Percentiles rank a stretch among this genome's conserved stretches.
Conservation (phyloP, 2,888 invertebrate genomes). For the Mythimna albipuncta region DNA sequence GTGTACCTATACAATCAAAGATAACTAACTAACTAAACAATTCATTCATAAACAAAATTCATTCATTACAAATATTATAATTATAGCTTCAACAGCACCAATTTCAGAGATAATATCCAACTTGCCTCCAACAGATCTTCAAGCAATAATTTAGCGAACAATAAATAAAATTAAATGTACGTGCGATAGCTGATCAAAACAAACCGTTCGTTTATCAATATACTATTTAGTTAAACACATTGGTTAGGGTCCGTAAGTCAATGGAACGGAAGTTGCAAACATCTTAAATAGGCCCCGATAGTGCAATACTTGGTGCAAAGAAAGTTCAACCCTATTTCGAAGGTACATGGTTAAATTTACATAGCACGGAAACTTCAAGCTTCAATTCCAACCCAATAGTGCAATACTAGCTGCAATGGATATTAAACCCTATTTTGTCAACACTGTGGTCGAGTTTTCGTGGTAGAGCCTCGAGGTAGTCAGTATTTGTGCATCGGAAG, state of each 20-base stretch:
- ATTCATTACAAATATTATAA: not conserved
- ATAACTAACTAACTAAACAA: not conserved
- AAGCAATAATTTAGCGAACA: slow-evolving; percentile 17
- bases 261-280: slow-evolving; percentile 80
- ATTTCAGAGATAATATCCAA: slow-evolving; percentile 5
- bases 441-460: not conserved
- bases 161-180: slow-evolving; percentile 34
- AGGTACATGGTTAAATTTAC: not conserved
- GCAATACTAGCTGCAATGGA: slow-evolving; percentile 15
- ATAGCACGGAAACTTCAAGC: slow-evolving; percentile 78
- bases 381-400: slow-evolving; percentile 61
- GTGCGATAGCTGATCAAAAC: slow-evolving; percentile 28
- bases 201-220: slow-evolving; percentile 36
- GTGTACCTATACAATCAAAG: no score
- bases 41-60: slow-evolving; percentile 15
- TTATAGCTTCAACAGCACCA: not conserved
- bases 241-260: slow-evolving; percentile 74
- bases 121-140: not conserved
- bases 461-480: not conserved
- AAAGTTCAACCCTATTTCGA: not conserved
- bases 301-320: slow-evolving; percentile 12
- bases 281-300: slow-evolving; percentile 63
- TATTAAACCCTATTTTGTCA: not conserved
- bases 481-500: slow-evolving; percentile 51
- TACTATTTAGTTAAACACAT: slow-evolving; percentile 46